Conservation (phyloP, 2,797 vertebrate genomes). For the Spatula clypeata region DNA sequence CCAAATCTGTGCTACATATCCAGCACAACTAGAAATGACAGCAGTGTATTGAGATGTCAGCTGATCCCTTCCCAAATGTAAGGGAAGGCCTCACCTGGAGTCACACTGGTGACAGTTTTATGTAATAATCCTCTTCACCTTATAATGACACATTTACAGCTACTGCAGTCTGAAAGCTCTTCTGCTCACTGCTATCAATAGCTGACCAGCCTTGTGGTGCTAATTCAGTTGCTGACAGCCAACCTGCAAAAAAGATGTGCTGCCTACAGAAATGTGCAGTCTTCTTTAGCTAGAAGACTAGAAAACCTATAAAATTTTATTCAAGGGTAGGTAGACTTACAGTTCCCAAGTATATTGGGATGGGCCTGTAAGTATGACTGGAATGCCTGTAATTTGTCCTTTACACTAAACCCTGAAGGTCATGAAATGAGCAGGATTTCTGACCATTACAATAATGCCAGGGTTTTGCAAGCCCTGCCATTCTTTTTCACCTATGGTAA, state of each 20-base stretch:
- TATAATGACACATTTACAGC: background rate
- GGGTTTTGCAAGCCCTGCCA: background rate
- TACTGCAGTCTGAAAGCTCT: background rate
- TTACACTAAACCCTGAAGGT: background rate
- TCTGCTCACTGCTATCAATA: conserved; percentile 31
- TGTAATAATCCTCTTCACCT: background rate
- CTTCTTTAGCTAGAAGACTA: background rate
- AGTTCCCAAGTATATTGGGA: background rate
- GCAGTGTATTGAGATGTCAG: background rate
- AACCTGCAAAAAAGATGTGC: background rate
- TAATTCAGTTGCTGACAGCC: background rate
- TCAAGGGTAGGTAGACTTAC: background rate
- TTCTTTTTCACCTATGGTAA: background rate
- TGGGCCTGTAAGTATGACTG: background rate
- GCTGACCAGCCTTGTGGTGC: background rate
- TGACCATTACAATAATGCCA: background rate
- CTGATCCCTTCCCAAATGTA: background rate
- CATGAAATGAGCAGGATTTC: background rate
- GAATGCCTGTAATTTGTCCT: background rate
- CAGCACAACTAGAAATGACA: background rate
- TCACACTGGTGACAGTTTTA: background rate
- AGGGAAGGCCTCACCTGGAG: background rate
- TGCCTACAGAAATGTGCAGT: background rate
- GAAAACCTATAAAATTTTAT: background rate
- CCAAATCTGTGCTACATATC: background rate